Evolutionary conservation across 2,113 vertebrate species (phyloP).

Genomic region (Alethe castanea): DNA sequence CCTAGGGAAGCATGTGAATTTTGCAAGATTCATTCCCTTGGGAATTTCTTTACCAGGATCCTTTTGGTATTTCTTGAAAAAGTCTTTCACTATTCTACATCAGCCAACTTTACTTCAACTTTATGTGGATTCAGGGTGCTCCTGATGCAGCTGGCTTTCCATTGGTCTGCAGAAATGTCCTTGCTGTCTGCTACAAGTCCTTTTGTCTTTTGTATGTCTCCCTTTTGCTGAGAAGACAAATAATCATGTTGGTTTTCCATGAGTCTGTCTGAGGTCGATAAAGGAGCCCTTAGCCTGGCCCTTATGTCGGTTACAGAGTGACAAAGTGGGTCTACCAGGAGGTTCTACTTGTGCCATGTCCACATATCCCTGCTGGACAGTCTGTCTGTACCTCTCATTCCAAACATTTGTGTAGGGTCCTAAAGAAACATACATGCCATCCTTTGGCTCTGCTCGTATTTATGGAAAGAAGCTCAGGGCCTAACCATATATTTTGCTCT

Average conservation of each 20-base stretch:
- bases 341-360: neutral
- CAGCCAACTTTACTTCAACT: neutral
- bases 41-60: neutral
- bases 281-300: neutral
- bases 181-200: neutral
- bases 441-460: fast-evolving
- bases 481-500: neutral
- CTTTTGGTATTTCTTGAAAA: neutral
- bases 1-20: neutral
- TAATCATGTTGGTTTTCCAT: neutral
- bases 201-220: neutral
- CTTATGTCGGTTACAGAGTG: fast-evolving
- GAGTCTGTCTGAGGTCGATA: fast-evolving
- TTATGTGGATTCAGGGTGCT: neutral
- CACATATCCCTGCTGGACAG: fast-evolving
- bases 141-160: neutral
- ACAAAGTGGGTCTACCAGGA: neutral
- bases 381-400: fast-evolving
- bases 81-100: fast-evolving
- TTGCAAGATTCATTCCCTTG: fast-evolving
- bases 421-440: neutral
- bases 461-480: neutral
- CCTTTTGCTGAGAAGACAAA: neutral
- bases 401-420: fast-evolving
- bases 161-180: neutral